Evolutionary conservation across 2,888 invertebrate genomes (phyloP), one percentile per base, ranked within the genome.

Genomic region (Alsophila aescularia): DNA sequence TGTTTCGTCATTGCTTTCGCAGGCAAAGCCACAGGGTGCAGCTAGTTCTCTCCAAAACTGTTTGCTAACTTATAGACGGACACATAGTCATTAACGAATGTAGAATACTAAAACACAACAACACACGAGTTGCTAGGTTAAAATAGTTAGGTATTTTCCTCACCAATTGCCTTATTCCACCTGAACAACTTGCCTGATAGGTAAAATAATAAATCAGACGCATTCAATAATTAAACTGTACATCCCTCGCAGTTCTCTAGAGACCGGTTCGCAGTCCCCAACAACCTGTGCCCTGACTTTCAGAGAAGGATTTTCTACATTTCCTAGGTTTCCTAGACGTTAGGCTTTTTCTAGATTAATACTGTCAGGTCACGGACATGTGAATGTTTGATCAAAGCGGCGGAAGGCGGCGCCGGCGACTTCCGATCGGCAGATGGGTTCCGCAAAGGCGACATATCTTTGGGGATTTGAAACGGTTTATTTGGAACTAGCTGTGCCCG

Each of bases 321-420:
- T 34, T 31, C 32, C 34, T 40, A 15, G 32, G 40, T 9, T 13
- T 14, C 18, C 39, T 47, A 31, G 37, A 18, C 27, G 18, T 21
- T 36, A 21, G 47, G 10, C 32, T 37, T 35, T 42, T 4, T 40
- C 13, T 43, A 43, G 41, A 52, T 47, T 36, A 41, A 29, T 41
- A 29, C 29, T 0, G 27, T 4, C 36, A 44, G 24, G 21, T 24
- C 29, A 18, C 41, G 14, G 39, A 54, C 43, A 35, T 44, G 36
- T 54, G 34, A 49, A 49, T 44, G 18, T 49, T 54, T 44, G 16
- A 48, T 54, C 49, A 49, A 49, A 54, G 34, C 24, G 31, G 12
- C 31, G 14, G 16, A 49, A 49, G 49, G 34, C 24, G 31, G 12
- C 31, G 14, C 13, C 24, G 31, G 12, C 31, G 14, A 13, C 35